These are phyloP conservation scores for Lasius platythorax DNA, from an alignment of 2,888 invertebrate genomes.

Conservation along the genomic window DNA sequence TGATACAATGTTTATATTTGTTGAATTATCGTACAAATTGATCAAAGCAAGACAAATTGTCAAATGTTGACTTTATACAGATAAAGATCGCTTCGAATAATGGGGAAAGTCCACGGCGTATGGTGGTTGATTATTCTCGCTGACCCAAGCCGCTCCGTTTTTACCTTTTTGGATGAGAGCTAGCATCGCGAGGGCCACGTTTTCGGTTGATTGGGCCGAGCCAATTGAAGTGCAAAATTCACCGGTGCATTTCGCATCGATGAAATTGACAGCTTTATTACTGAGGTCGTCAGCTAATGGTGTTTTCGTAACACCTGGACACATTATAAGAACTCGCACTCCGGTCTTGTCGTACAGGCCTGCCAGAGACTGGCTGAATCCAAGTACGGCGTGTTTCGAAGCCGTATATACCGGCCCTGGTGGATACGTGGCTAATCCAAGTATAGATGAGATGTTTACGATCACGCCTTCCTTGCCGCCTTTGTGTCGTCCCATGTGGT, in stretches of 20 bases:
- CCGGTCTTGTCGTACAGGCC: slow-evolving; percentile 72
- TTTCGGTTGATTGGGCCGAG: background rate
- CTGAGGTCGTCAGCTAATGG: fast-evolving
- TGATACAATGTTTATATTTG: too few species aligned
- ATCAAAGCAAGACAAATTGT: too few species aligned
- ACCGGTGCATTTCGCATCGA: slow-evolving; percentile 8
- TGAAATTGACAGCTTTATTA: background rate
- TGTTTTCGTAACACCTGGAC: slow-evolving; percentile 76
- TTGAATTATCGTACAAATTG: too few species aligned
- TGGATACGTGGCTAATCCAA: slow-evolving; percentile 84
- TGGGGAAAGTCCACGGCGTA: slow-evolving; percentile 66
- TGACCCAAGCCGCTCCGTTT: slow-evolving; percentile 77
- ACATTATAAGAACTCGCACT: slow-evolving; percentile 80
- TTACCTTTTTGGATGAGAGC: slow-evolving; percentile 71
- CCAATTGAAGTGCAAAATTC: background rate
- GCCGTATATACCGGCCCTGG: slow-evolving; percentile 87
- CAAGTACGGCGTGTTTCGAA: slow-evolving; percentile 86
- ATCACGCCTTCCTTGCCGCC: slow-evolving; percentile 88
- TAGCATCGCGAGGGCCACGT: slow-evolving; percentile 26
- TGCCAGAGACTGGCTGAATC: slow-evolving; percentile 65
- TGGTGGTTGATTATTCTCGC: slow-evolving; percentile 69
- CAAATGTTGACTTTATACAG: background rate
- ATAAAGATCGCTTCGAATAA: background rate
- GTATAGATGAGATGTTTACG: slow-evolving; percentile 88
- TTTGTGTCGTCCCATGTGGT: slow-evolving; percentile 83